Evolutionary conservation across 2,113 vertebrate species (phyloP), one percentile per base, ranked within the genome.

Genomic region (Mustela lutreola): DNA sequence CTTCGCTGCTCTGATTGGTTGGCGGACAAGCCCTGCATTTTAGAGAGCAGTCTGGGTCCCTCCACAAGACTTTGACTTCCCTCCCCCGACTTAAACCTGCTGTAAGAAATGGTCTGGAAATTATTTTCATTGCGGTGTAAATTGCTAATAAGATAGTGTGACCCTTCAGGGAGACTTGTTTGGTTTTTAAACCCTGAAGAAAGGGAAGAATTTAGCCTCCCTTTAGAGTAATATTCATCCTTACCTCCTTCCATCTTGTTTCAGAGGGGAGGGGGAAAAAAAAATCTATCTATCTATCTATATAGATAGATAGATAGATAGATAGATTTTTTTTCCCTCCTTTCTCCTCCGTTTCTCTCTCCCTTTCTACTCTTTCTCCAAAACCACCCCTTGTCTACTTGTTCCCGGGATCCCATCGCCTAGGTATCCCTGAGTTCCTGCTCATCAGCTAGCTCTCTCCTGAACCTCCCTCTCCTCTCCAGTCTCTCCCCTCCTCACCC

Each of bases 61-160:
- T 75, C 45, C 18, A 0, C 4, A 1, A 80, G 48, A 42, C 39
- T 39, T 12, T 48, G 28, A 39, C n/a, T 33, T 53, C 91, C 60
- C n/a, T 19, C 21, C 73, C 7, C 10, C 36, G 45, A 0, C 28
- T 12, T 11, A 63, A 78, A 63, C 89, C 90, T 48, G 70, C 83
- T 12, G 89, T 91, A 83, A 92, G 73, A 95, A 93, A 83, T 63
- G 56, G 48, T 9, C 82, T 76, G 83, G 58, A 75, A 71, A 90
- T 92, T 39, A 67, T 89, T 97, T 96, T 92, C 63, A 78, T n/a
- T 12, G 84, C 88, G 70, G 97, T 96, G 81, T 91, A 94, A 92
- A 94, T 96, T 97, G 81, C 87, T 78, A 92, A 79, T 76, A 75
- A 76, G 62, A 62, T 70, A 80, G 56, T 71, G 33, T 65, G 56